Percentiles rank a stretch among this genome's conserved stretches.
These are phyloP conservation scores for Synergus itoensis DNA, from an alignment of 2,888 invertebrate species.

Conservation along the genomic window DNA sequence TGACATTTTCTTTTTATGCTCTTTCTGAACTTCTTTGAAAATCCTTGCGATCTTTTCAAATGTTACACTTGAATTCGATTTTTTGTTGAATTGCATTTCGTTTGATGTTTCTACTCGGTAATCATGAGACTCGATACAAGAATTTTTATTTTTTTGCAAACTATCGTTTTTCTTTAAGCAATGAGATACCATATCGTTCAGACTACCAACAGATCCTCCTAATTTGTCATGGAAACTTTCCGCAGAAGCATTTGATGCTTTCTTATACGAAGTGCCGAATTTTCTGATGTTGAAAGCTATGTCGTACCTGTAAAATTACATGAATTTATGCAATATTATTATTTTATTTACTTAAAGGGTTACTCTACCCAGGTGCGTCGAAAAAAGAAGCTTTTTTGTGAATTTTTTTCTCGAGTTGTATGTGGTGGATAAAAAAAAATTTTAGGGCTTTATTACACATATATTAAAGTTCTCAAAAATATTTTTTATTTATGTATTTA, in stretches of 20 bases:
- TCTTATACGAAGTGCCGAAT: not conserved
- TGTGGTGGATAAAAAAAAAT: no score
- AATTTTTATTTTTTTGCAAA: constrained; percentile 42
- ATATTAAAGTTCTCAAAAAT: no score
- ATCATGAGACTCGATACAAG: constrained; percentile 40
- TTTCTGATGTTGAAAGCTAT: not conserved
- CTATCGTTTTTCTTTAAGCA: not conserved
- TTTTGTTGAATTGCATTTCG: not conserved
- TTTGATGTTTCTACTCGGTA: constrained; percentile 40
- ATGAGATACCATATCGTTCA: constrained; percentile 34
- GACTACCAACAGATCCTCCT: constrained; percentile 61
- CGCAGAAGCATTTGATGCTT: not conserved
- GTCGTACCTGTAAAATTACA: not conserved
- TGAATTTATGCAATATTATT: not conserved
- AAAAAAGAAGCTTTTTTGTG: no score
- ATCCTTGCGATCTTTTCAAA: constrained; percentile 70
- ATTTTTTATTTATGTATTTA: no score
- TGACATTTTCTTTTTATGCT: constrained; percentile 83
- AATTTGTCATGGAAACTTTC: constrained; percentile 56
- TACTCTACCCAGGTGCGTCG: no score
- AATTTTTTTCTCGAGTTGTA: no score
- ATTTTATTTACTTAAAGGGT: no score
- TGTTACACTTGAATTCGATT: constrained; percentile 65
- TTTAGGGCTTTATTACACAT: no score
- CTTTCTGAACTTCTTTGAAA: constrained; percentile 80